Percentiles rank a stretch among this genome's conserved stretches.
These are phyloP conservation scores for Zaprionus davidi DNA, from an alignment of 1,140 invertebrate genomes.

Conservation along the genomic window DNA sequence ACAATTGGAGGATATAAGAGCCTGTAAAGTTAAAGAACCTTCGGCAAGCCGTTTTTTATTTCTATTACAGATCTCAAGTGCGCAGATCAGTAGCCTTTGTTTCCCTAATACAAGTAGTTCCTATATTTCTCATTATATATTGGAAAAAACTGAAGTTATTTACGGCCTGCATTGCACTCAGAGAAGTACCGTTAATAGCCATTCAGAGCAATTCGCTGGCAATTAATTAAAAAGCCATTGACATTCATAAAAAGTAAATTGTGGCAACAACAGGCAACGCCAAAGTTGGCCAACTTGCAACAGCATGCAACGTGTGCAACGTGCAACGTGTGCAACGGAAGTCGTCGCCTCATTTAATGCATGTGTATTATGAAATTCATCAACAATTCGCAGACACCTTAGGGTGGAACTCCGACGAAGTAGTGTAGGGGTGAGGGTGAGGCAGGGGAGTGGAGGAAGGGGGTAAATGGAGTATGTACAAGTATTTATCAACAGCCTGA, in stretches of 20 bases:
- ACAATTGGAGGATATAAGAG: no score
- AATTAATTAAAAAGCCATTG: conserved; percentile 83
- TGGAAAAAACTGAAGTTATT: background rate
- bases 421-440: background rate
- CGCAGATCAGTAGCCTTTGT: no score
- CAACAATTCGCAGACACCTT: conserved; percentile 76
- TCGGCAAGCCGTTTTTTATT: no score
- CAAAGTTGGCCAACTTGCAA: conserved; percentile 40
- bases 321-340: conserved; percentile 43
- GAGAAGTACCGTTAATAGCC: conserved; percentile 9
- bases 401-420: background rate
- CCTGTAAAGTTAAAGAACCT: no score
- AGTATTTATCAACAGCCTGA: conserved; percentile 80
- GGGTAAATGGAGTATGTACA: conserved; percentile 26
- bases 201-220: conserved; percentile 54
- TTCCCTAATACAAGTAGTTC: background rate
- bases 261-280: conserved; percentile 72
- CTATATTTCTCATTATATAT: background rate
- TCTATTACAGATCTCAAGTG: no score
- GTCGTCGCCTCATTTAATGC: conserved; percentile 49
- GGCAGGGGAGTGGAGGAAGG: conserved; percentile 8
- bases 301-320: background rate
- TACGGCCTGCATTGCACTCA: background rate
- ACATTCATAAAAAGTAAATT: conserved; percentile 83
- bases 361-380: conserved; percentile 73